phyloP scores from a whole-genome alignment of 2,888 invertebrate species.

The Piscicola geometra region DNA sequence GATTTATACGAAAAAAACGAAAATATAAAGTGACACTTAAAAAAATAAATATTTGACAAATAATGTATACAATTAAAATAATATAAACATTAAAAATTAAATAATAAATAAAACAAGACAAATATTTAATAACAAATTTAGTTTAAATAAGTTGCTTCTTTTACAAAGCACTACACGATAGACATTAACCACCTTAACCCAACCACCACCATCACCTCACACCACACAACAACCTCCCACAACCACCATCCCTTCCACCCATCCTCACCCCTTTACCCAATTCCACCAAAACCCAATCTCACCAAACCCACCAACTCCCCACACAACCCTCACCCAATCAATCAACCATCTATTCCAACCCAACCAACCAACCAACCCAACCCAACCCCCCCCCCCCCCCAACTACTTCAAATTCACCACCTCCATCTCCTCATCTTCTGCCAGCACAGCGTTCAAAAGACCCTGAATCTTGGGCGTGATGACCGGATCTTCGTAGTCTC shows the following conservation, averaged over 20 bases:
- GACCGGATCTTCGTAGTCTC: conserved; percentile 68
- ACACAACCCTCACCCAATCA: not conserved
- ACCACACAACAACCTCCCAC: too few species aligned
- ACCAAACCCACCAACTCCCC: not conserved
- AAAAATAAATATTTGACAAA: not conserved
- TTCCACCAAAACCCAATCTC: too few species aligned
- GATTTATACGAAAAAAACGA: too few species aligned
- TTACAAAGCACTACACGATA: too few species aligned
- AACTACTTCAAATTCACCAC: not conserved
- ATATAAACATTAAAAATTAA: not conserved
- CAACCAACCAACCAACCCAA: not conserved
- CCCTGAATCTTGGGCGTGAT: conserved; percentile 71
- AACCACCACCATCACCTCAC: too few species aligned
- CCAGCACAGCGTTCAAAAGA: conserved; percentile 64
- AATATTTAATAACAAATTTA: not conserved
- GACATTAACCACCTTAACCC: too few species aligned
- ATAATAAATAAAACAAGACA: not conserved
- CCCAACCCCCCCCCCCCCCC: too few species aligned
- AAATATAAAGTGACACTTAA: not conserved
- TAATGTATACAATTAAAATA: not conserved
- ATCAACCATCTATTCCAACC: not conserved
- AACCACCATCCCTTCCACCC: too few species aligned
- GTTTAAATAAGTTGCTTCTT: too few species aligned
- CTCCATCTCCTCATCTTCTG: conserved; percentile 56
- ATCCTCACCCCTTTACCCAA: too few species aligned